A percentile compares a stretch with the other conserved stretches of the same genome.
These are phyloP conservation scores for Oithona nana DNA, from an alignment of 2,888 invertebrate species.

Conservation along the genomic window DNA sequence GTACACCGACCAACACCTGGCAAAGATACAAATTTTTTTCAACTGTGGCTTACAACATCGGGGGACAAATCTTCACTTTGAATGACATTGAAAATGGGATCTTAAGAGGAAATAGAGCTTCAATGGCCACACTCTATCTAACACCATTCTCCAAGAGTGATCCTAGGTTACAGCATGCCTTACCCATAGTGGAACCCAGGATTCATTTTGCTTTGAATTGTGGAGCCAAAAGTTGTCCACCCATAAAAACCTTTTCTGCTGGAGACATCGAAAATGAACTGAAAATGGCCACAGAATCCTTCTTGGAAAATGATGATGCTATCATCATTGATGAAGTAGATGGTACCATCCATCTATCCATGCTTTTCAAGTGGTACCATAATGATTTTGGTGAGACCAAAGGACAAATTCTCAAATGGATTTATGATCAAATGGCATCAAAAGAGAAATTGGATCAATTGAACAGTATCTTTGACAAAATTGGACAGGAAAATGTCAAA, in stretches of 20 bases:
- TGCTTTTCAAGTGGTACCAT: conserved; percentile 32
- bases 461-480: not conserved
- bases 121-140: conserved; percentile 23
- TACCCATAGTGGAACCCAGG: conserved; percentile 27
- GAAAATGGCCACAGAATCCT: conserved; percentile 4
- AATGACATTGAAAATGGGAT: conserved; percentile 35
- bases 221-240: conserved; percentile 32
- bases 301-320: conserved; percentile 25
- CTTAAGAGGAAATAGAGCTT: conserved; percentile 30
- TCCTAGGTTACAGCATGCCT: conserved; percentile 20
- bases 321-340: conserved; percentile 25
- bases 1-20: conserved; percentile 24
- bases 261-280: conserved; percentile 19
- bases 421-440: not conserved
- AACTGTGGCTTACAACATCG: conserved; percentile 30
- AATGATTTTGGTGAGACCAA: conserved; percentile 28
- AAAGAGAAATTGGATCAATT: not conserved
- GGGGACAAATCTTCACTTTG: conserved; percentile 30
- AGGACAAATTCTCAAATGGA: conserved; percentile 17
- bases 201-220: conserved; percentile 33
- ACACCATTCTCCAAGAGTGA: conserved; percentile 31
- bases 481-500: conserved; percentile 17
- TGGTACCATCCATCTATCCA: conserved; percentile 26
- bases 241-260: conserved; percentile 29
- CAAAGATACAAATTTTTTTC: conserved; percentile 30